Percentiles rank a stretch among this genome's conserved stretches.
These are phyloP conservation scores for Tyrannus savana DNA, from an alignment of 2,113 vertebrate genomes.

Conservation along the genomic window DNA sequence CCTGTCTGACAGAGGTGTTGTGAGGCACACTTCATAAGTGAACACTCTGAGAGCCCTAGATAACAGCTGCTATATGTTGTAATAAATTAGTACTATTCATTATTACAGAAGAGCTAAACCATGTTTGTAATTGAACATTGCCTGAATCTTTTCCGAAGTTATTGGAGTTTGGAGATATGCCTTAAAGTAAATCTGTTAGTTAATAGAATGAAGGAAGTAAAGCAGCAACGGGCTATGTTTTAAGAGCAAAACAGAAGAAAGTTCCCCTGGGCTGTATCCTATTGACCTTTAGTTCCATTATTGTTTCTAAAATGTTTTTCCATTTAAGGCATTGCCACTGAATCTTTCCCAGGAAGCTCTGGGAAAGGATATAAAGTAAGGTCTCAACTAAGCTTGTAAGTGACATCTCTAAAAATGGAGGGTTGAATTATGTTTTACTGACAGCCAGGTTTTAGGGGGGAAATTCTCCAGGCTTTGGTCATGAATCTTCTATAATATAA, in stretches of 20 bases:
- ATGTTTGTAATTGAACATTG: neutral
- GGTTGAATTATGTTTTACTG: constrained; percentile 45
- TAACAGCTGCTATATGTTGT: constrained; percentile 35
- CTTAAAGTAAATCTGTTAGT: constrained; percentile 31
- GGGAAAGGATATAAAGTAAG: constrained; percentile 42
- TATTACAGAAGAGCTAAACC: neutral
- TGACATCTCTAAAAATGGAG: constrained; percentile 55
- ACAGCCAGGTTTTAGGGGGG: constrained; percentile 27
- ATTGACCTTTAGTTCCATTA: constrained; percentile 53
- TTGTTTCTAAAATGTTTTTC: constrained; percentile 55
- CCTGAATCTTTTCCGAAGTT: constrained; percentile 3
- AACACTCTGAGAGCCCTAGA: neutral
- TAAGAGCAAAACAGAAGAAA: constrained; percentile 36
- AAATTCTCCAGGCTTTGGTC: neutral
- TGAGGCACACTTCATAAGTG: neutral
- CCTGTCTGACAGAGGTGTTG: neutral
- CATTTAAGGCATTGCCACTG: constrained; percentile 57
- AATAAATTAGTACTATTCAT: constrained; percentile 29
- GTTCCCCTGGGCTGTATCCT: constrained; percentile 48
- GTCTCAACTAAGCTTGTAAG: constrained; percentile 31
- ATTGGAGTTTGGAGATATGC: neutral
- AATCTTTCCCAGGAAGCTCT: constrained; percentile 31
- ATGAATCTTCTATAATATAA: constrained; percentile 52
- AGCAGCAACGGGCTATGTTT: neutral
- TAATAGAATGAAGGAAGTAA: neutral